These are phyloP conservation scores for Trichomalopsis sarcophagae DNA, from an alignment of 1,140 invertebrate genomes.

Conservation along the genomic window DNA sequence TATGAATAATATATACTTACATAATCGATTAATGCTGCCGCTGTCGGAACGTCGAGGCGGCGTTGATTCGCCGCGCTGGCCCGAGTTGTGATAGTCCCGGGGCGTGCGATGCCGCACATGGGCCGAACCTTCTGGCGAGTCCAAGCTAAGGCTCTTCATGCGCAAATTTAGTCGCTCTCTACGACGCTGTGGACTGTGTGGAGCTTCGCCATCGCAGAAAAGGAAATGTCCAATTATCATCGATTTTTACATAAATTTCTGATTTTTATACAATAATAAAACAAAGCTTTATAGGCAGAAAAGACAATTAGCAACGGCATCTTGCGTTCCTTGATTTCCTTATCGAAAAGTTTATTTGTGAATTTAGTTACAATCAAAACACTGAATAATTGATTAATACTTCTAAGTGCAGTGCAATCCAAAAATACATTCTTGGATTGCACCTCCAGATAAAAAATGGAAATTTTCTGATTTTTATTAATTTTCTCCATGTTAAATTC, in stretches of 20 bases:
- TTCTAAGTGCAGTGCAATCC: no score
- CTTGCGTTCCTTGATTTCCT: no score
- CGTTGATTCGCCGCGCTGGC: slow-evolving; percentile 72
- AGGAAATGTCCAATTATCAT: neutral
- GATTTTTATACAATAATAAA: neutral
- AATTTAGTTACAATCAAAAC: no score
- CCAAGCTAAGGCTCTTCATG: slow-evolving; percentile 97
- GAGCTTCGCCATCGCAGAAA: slow-evolving; percentile 78
- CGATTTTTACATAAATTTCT: neutral
- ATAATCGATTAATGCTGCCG: slow-evolving; percentile 77
- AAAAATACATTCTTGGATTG: no score
- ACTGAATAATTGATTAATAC: no score
- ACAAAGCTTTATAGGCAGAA: neutral
- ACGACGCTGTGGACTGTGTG: slow-evolving; percentile 90
- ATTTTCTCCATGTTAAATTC: no score
- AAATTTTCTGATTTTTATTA: no score
- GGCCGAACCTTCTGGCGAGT: slow-evolving; percentile 94
- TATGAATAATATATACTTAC: slow-evolving; percentile 61
- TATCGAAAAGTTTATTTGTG: no score
- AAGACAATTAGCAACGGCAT: no score
- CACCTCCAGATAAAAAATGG: no score
- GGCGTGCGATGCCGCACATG: slow-evolving; percentile 83
- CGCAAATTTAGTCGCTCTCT: slow-evolving; percentile 96
- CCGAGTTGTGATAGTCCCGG: slow-evolving; percentile 73
- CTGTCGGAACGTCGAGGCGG: slow-evolving; percentile 75